These are phyloP conservation scores for Istiophorus platypterus DNA, from an alignment of 2,113 vertebrate species.

Conservation along the genomic window DNA sequence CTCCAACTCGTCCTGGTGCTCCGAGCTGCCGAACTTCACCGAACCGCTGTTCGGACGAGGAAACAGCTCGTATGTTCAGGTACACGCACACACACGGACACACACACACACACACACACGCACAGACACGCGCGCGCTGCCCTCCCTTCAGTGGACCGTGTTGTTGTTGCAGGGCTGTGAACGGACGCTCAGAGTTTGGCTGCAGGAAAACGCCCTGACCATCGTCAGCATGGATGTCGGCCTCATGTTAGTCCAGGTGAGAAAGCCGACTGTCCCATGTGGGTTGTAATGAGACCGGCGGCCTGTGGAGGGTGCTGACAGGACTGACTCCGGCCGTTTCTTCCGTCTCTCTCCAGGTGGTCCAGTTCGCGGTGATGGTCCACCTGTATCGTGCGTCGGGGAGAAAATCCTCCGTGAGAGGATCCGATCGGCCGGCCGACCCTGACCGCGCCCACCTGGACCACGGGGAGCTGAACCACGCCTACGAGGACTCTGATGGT, in stretches of 20 bases:
- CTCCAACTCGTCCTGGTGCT: constrained; percentile 54
- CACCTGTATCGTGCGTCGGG: background rate
- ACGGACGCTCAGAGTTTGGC: constrained; percentile 60
- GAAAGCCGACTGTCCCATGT: background rate
- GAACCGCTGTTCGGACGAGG: constrained; percentile 34
- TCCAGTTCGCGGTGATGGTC: background rate
- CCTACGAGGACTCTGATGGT: background rate
- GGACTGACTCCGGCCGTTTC: too few relatives aligned
- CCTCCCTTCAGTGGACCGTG: too few relatives aligned
- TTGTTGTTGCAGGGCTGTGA: constrained; percentile 78
- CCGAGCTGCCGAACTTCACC: background rate
- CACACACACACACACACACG: too few relatives aligned
- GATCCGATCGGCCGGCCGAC: background rate
- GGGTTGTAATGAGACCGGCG: background rate
- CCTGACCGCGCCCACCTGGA: background rate
- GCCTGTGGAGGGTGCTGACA: background rate
- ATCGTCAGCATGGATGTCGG: constrained; percentile 65
- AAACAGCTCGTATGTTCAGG: constrained; percentile 42
- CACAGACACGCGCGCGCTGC: too few relatives aligned
- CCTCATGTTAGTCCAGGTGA: constrained; percentile 75
- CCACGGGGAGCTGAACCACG: constrained; percentile 13
- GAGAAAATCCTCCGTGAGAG: background rate
- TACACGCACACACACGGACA: constrained; percentile 28
- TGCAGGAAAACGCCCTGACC: constrained; percentile 65
- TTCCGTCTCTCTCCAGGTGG: constrained; percentile 14